Conservation (phyloP, 2,797 vertebrate genomes). For the Pseudocheirus occidentalis region DNA sequence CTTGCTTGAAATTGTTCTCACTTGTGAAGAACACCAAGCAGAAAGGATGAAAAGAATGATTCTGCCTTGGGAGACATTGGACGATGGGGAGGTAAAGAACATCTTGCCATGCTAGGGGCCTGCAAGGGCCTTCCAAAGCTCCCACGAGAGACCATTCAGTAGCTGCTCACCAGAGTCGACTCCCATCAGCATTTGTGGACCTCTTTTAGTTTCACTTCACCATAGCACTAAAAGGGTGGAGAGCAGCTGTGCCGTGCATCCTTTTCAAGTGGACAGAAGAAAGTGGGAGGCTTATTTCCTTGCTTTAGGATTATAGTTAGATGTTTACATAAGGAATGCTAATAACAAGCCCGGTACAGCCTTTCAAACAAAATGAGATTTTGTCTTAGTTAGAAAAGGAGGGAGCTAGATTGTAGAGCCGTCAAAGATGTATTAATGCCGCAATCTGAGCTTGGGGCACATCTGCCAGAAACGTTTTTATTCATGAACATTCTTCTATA, state of each 20-base stretch:
- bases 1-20: background rate
- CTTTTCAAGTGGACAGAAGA: background rate
- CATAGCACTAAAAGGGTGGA: background rate
- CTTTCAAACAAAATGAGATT: constrained; percentile 36
- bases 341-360: constrained; percentile 5
- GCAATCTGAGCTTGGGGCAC: background rate
- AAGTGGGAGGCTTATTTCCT: background rate
- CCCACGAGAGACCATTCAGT: background rate
- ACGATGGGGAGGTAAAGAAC: background rate
- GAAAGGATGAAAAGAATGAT: background rate
- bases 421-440: background rate
- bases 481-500: background rate
- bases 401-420: constrained; percentile 23
- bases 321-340: background rate
- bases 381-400: background rate
- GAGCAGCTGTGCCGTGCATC: background rate
- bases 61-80: background rate
- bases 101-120: background rate
- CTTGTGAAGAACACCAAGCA: background rate
- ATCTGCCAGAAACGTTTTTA: background rate
- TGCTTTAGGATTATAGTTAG: background rate
- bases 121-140: background rate
- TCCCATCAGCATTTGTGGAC: accelerated
- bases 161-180: background rate
- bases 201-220: background rate